Percentiles rank a stretch among this genome's conserved stretches.
Conservation (phyloP, 1,140 invertebrate species). For the Sycobia sp. region DNA sequence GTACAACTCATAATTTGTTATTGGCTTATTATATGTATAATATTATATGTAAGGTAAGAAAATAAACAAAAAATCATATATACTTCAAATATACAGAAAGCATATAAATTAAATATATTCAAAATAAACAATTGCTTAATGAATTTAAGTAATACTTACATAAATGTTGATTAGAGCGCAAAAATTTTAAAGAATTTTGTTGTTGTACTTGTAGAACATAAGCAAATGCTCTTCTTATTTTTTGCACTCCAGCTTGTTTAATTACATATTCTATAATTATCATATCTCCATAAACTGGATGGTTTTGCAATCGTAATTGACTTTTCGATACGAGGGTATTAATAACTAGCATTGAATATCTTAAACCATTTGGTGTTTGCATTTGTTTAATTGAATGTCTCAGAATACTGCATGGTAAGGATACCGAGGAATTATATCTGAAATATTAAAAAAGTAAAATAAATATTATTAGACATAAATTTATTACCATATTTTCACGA, state of each 20-base stretch:
- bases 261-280: slow-evolving; percentile 42
- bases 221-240: slow-evolving; percentile 41
- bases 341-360: slow-evolving; percentile 39
- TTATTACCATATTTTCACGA: too few species aligned
- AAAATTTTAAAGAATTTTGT: slow-evolving; percentile 34
- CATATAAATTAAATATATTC: too few species aligned
- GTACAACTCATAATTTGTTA: too few species aligned
- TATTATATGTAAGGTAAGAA: neutral
- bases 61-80: too few species aligned
- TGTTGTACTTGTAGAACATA: slow-evolving; percentile 39
- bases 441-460: slow-evolving; percentile 18
- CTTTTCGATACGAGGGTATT: slow-evolving; percentile 39
- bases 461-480: neutral
- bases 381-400: slow-evolving; percentile 38
- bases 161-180: slow-evolving; percentile 40
- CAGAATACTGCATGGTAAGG: slow-evolving; percentile 38
- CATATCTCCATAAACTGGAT: slow-evolving; percentile 46
- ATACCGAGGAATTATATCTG: slow-evolving; percentile 27
- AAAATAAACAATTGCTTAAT: too few species aligned
- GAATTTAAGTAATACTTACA: slow-evolving; percentile 4
- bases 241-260: slow-evolving; percentile 2
- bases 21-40: slow-evolving; percentile 3
- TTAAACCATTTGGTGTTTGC: slow-evolving; percentile 21
- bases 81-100: too few species aligned
- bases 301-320: slow-evolving; percentile 23